phyloP scores from a whole-genome alignment of 2,888 invertebrate species.

The Ectemnius lituratus region DNA sequence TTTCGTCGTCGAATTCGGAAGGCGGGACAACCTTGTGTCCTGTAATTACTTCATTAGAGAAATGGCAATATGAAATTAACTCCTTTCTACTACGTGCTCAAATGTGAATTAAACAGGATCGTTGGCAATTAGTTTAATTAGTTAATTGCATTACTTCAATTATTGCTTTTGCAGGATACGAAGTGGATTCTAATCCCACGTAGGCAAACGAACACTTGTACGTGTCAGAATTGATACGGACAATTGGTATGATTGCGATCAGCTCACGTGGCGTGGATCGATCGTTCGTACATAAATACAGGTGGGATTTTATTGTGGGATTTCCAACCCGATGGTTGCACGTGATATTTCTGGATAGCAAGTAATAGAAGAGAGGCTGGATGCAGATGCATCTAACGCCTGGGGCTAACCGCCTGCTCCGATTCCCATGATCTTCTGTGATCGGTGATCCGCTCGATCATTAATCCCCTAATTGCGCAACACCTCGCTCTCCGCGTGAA shows the following conservation, averaged over 20 bases:
- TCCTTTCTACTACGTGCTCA: no score
- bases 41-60: no score
- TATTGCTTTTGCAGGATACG: no score
- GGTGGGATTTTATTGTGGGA: conserved; percentile 55
- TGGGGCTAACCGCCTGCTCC: conserved; percentile 44
- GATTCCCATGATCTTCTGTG: conserved; percentile 57
- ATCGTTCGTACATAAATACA: conserved; percentile 44
- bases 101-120: no score
- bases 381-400: conserved; percentile 51
- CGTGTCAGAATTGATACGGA: no score
- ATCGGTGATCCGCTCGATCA: conserved; percentile 50
- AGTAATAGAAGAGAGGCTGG: conserved; percentile 27
- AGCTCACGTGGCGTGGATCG: not conserved
- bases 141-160: no score
- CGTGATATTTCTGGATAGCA: conserved; percentile 50
- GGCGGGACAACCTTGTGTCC: no score
- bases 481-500: conserved; percentile 33
- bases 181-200: no score
- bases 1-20: no score
- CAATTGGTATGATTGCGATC: conserved; percentile 31
- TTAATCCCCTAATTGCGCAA: conserved; percentile 63
- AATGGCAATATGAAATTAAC: no score
- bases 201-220: no score
- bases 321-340: conserved; percentile 41
- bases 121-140: no score